Percentiles rank a stretch among this genome's conserved stretches.
These are phyloP conservation scores for Crotalus helleri DNA, from an alignment of 2,113 vertebrate genomes.

Conservation along the genomic window DNA sequence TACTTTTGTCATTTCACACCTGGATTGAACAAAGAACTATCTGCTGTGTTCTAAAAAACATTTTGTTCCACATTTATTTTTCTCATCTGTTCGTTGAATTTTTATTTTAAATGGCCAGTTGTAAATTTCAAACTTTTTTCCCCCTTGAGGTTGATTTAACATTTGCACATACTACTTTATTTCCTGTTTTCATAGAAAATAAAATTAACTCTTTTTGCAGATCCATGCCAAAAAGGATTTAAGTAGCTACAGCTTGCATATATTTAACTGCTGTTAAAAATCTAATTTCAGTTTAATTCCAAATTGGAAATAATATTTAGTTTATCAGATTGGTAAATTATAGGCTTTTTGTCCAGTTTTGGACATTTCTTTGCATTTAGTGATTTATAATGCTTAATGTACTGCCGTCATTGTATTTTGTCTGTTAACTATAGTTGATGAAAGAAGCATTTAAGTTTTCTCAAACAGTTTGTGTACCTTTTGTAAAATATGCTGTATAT, in stretches of 20 bases:
- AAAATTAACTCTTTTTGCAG: constrained; percentile 42
- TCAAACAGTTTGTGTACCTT: constrained; percentile 49
- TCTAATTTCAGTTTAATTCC: constrained; percentile 83
- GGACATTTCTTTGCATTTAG: constrained; percentile 68
- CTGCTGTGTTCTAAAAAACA: constrained; percentile 35
- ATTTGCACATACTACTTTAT: constrained; percentile 29
- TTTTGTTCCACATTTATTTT: constrained; percentile 49
- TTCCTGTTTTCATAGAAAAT: constrained; percentile 26
- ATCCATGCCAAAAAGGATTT: constrained; percentile 28
- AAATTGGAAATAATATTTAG: constrained; percentile 92
- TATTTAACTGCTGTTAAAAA: constrained; percentile 63
- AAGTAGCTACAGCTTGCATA: constrained; percentile 32
- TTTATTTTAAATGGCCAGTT: constrained; percentile 48
- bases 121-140: constrained; percentile 31
- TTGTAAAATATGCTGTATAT: constrained; percentile 56
- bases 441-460: constrained; percentile 51
- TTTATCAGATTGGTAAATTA: constrained; percentile 99
- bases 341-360: constrained; percentile 84
- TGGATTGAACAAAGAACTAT: constrained; percentile 29
- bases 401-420: constrained; percentile 61
- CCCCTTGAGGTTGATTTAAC: background rate
- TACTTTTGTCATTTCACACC: constrained; percentile 38
- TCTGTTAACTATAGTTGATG: constrained; percentile 52
- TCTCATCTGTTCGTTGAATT: constrained; percentile 29
- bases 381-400: constrained; percentile 52